Evolutionary conservation across 2,888 invertebrate genomes (phyloP), one percentile per base, ranked within the genome.

Genomic region (Ommatoiulus sabulosus): DNA sequence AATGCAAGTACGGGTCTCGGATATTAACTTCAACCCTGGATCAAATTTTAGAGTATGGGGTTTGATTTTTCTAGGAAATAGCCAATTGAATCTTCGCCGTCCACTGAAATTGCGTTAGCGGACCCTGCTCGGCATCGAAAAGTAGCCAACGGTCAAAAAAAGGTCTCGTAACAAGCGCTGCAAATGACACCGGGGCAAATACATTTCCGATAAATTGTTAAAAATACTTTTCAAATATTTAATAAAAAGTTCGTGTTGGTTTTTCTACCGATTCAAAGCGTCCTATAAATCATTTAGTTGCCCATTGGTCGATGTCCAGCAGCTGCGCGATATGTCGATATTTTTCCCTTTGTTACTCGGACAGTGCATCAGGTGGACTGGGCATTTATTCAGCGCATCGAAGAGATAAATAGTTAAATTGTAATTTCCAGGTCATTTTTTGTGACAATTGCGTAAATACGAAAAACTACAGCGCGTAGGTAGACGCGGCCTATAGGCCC

Each of bases 391-490:
- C 17, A n/a, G 5, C 72, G 24, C 24, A 24, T 8, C 72, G 24
- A 20, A n/a, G n/a, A 63, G 63, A 72, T 72, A 72, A 72, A 72
- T 72, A 72, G 20, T 72, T 72, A 72, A 72, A 72, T n/a, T 24
- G 20, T 72, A 72, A 72, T 72, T 72, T 72, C 20, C 72, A 72
- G 20, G n/a, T 17, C 17, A 12, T 4, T 63, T 63, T 63, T 63
- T 63, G 63, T n/a, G n/a, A n/a, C n/a, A 1, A 17, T 17, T 63
- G 35, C 35, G 15, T n/a, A 63, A 63, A n/a, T 15, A 20, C 63
- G n/a, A 5, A n/a, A 63, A 63, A 63, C 63, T 15, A 48, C 8
- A 48, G 48, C 12, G 48, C 12, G 12, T 48, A 3, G 0, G 52
- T 52, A 12, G 52, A 52, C 17, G 52, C 52, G 17, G 12, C 52